These are phyloP conservation scores for Epinotia demarniana DNA, from an alignment of 2,888 invertebrate genomes.

Conservation along the genomic window DNA sequence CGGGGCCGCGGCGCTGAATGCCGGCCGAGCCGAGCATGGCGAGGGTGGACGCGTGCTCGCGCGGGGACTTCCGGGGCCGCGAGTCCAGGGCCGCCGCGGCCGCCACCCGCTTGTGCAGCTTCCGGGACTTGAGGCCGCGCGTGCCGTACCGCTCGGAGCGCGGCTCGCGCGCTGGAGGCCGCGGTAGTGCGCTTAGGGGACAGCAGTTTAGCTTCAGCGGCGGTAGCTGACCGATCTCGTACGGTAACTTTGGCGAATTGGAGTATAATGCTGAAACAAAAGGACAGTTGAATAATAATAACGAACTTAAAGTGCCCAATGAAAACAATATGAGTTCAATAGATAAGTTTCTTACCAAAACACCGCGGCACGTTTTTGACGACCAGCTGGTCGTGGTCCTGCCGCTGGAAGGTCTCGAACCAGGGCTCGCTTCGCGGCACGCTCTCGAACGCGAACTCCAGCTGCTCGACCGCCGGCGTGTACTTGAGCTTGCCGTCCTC, in stretches of 20 bases:
- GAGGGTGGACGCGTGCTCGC: conserved; percentile 94
- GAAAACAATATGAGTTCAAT: not conserved
- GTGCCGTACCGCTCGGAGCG: conserved; percentile 63
- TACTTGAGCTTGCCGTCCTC: conserved; percentile 77
- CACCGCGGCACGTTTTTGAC: conserved; percentile 85
- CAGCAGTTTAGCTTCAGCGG: conserved; percentile 85
- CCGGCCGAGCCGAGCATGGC: conserved; percentile 89
- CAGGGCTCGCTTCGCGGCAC: conserved; percentile 90
- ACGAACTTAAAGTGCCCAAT: not conserved
- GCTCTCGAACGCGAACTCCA: conserved; percentile 90
- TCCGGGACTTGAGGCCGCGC: conserved; percentile 71
- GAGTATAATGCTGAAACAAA: conserved; percentile 80
- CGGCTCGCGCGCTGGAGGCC: not conserved
- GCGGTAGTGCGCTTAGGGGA: conserved; percentile 75
- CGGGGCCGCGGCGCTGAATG: conserved; percentile 83
- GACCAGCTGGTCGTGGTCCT: conserved; percentile 88
- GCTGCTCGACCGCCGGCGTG: conserved; percentile 83
- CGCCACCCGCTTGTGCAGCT: conserved; percentile 67
- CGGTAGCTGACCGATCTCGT: conserved; percentile 88
- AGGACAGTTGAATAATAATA: not conserved
- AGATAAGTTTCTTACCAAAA: conserved; percentile 71
- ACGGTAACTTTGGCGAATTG: conserved; percentile 89
- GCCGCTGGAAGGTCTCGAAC: conserved; percentile 91
- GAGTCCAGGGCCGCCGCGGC: conserved; percentile 72
- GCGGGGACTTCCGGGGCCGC: conserved; percentile 92